These are phyloP conservation scores for Malachius bipustulatus DNA, from an alignment of 2,888 invertebrate species.

Conservation along the genomic window DNA sequence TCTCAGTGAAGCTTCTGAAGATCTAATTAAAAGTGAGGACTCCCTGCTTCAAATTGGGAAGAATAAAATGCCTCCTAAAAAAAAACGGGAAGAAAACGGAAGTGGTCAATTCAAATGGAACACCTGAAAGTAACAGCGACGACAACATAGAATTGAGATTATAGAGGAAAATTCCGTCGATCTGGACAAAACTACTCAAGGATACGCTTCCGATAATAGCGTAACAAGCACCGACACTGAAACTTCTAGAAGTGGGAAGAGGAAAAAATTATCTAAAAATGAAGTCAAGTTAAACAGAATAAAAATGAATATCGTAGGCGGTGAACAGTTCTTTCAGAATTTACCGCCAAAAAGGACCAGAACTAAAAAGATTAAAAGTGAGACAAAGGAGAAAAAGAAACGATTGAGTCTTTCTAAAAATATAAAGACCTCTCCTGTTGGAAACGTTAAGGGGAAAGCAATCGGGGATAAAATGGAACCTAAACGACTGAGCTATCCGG, in stretches of 20 bases:
- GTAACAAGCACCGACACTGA: constrained; percentile 6
- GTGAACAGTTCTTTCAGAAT: constrained; percentile 19
- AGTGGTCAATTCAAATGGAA: constrained; percentile 2
- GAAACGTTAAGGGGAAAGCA: not conserved
- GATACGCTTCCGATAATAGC: not conserved
- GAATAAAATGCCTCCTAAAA: constrained; percentile 10
- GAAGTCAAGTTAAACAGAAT: constrained; percentile 21
- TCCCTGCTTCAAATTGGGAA: constrained; percentile 9
- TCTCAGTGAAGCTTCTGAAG: constrained; percentile 5
- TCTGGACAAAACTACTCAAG: constrained; percentile 10
- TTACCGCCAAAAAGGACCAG: constrained; percentile 18
- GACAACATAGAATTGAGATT: not conserved
- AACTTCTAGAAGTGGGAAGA: constrained; percentile 9
- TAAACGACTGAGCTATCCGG: not conserved
- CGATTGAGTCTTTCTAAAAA: not conserved
- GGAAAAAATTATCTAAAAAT: constrained; percentile 14
- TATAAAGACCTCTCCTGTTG: not conserved
- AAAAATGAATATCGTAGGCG: constrained; percentile 25
- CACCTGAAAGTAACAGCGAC: constrained; percentile 5
- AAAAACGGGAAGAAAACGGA: constrained; percentile 7
- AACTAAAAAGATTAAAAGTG: constrained; percentile 14
- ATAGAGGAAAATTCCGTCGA: constrained; percentile 7
- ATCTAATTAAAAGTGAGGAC: constrained; percentile 7
- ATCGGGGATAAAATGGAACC: not conserved
- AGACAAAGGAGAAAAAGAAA: not conserved